Evolutionary conservation across 2,113 vertebrate species (phyloP), one percentile per base, ranked within the genome.

Genomic region (Semicossyphus pulcher): DNA sequence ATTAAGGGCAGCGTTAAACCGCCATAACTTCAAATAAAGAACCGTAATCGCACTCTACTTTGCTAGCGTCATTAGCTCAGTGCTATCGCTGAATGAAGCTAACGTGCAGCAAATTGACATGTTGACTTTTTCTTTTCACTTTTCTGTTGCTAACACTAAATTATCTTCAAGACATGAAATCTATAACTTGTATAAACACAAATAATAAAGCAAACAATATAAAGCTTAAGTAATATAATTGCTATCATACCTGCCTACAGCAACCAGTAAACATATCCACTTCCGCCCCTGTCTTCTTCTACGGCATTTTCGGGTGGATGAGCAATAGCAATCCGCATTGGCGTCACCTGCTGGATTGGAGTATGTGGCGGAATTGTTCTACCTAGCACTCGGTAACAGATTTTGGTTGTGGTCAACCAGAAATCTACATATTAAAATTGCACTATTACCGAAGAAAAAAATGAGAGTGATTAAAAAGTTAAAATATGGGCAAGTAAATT

Each of bases 261-360:
- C 28, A 14, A 26, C 16, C 29, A 11, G 56, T 75, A 67, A 78
- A 77, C 59, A 77, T 48, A 10, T 1, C 3, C 10, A 63, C 80
- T 83, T 85, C 78, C 78, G 76, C 14, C 16, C 25, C 12, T 12
- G 21, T 61, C 56, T 41, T 59, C 56, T 41, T 31, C 57, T 12
- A 3, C 16, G 6, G 6, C 1, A 7, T 6, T 21, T 32, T 11
- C 2, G 7, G 7, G 0, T 0, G 1, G 15, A 4, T 1, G 4
- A 14, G 0, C 28, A 5, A 2, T 1, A 20, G 9, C 6, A 1
- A 4, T 4, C 20, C 2, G 4, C n/a, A 25, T 4, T 51, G 48
- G 8, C 21, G 68, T 68, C 76, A 12, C 61, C 54, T 42, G 0
- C 1, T 25, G 79, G 68, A 31, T 25, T 18, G 75, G 75, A 68